Evolutionary conservation across 2,113 vertebrate species (phyloP).

Genomic region (Urocynchramus pylzowi): DNA sequence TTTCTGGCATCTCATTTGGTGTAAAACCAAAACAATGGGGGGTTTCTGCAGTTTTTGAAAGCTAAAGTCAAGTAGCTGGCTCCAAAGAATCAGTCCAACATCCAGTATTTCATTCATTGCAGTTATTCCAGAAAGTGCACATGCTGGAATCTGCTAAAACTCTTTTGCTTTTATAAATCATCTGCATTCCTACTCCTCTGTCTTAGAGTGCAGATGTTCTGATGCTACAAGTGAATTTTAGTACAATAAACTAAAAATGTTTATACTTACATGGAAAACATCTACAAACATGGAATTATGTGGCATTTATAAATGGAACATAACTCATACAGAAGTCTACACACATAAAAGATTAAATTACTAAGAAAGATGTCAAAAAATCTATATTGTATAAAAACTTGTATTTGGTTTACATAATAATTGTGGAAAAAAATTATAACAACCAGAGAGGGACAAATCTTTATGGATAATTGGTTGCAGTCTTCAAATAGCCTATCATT

Average conservation of each 20-base stretch:
- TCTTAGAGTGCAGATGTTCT: neutral
- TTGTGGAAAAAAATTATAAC: neutral
- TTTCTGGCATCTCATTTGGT: neutral
- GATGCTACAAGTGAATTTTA: neutral
- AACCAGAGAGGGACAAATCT: neutral
- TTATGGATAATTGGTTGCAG: neutral
- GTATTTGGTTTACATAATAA: neutral
- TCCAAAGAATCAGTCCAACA: neutral
- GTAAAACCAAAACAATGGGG: accelerated
- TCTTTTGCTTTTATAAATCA: neutral
- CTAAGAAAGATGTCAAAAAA: neutral
- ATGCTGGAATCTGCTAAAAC: neutral
- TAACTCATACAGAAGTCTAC: neutral
- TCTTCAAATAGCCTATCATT: neutral
- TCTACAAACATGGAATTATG: neutral
- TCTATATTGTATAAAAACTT: neutral
- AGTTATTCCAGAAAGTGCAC: neutral
- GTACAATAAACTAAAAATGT: neutral
- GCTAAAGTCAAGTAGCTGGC: neutral
- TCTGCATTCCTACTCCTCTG: neutral
- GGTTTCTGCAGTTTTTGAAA: neutral
- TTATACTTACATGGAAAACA: neutral
- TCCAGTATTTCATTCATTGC: neutral
- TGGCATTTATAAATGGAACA: neutral
- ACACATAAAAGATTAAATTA: neutral